Conservation (phyloP, 2,113 vertebrate genomes). For the Damaliscus lunatus region DNA sequence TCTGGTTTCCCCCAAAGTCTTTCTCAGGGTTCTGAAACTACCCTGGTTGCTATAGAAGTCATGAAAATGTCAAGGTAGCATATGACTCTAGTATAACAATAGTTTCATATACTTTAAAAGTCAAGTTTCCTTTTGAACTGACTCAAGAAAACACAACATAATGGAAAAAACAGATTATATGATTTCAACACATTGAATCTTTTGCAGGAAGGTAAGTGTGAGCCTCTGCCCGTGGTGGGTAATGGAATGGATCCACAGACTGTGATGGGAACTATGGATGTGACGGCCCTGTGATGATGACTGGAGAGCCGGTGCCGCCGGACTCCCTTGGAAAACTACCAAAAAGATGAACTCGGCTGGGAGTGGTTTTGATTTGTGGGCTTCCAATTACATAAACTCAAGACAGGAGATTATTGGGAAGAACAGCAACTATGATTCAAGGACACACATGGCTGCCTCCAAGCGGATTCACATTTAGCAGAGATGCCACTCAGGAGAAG, state of each 20-base stretch:
- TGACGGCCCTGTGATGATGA: background rate
- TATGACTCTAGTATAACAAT: background rate
- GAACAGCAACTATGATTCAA: background rate
- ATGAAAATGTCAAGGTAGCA: background rate
- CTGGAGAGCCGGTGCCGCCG: background rate
- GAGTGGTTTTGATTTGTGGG: background rate
- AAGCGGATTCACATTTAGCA: background rate
- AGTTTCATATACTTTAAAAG: background rate
- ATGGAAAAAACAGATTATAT: background rate
- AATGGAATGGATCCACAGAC: background rate
- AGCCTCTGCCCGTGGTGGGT: background rate
- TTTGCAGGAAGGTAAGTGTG: background rate
- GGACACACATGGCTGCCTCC: background rate
- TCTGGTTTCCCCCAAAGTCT: background rate
- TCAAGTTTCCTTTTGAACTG: background rate
- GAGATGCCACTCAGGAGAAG: background rate
- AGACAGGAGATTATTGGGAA: background rate
- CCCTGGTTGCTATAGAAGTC: background rate
- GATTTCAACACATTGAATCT: background rate
- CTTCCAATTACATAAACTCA: background rate
- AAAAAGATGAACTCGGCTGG: background rate
- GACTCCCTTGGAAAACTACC: conserved; percentile 1
- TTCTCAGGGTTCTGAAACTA: background rate
- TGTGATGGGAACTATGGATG: background rate
- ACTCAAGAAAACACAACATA: background rate